Evolutionary conservation across 2,797 vertebrate genomes (phyloP).

Genomic region (Pseudochaenichthys georgianus): DNA sequence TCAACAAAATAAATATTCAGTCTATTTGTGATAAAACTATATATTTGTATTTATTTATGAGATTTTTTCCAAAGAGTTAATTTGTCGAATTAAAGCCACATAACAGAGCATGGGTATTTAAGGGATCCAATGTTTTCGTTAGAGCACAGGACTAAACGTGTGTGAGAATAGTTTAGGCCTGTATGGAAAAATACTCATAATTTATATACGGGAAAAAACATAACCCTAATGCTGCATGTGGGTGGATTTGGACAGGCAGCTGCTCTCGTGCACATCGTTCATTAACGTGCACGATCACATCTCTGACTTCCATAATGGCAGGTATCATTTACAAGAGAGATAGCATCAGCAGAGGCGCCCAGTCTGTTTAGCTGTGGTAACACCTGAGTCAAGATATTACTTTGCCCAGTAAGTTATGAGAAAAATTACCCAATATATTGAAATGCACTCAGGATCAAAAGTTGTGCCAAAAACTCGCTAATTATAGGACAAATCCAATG

Average conservation of each 20-base stretch:
- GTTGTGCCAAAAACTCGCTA: neutral
- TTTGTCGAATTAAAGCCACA: neutral
- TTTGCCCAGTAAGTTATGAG: conserved; percentile 1
- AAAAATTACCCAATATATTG: conserved; percentile 5
- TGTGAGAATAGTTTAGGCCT: conserved; percentile 21
- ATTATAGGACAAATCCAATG: neutral
- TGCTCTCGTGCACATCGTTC: conserved; percentile 47
- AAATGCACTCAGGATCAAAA: neutral
- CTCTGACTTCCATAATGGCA: conserved; percentile 58
- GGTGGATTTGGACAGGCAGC: conserved; percentile 35
- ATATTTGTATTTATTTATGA: neutral
- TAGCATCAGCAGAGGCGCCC: conserved; percentile 82
- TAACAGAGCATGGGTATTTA: neutral
- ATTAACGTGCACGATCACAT: conserved; percentile 56
- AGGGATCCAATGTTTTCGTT: neutral
- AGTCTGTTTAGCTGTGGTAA: conserved; percentile 29
- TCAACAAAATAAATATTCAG: neutral
- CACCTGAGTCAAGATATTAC: conserved; percentile 37
- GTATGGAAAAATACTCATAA: conserved; percentile 17
- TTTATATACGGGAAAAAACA: conserved; percentile 21
- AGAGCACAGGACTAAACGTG: conserved; percentile 27
- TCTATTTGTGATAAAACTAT: neutral
- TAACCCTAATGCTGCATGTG: conserved; percentile 25
- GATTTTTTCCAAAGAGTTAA: neutral
- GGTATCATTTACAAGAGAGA: conserved; percentile 71